Evolutionary conservation across 2,113 vertebrate genomes (phyloP), one percentile per base, ranked within the genome.

Genomic region (Hypocryptadius cinnamomeus): DNA sequence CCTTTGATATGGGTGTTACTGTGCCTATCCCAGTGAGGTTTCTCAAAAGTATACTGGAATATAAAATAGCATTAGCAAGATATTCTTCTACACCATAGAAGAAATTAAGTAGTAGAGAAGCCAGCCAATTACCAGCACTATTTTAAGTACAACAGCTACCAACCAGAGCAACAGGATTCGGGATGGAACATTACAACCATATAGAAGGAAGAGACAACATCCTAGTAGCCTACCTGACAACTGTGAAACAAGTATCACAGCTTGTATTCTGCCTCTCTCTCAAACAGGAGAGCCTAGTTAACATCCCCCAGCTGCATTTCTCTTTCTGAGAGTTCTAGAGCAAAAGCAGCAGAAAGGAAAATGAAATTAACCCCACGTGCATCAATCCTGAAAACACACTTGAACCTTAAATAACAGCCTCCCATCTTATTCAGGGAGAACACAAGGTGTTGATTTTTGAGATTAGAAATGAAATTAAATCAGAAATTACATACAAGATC

Each of bases 281-380:
- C 73, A 59, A 39, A 27, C 5, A 16, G 16, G 11, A 59, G 20
- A 79, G 6, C 20, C 44, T 24, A 28, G 3, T 11, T 23, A 84
- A n/a, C 24, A 37, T 33, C 3, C 5, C 9, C 15, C 30, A 47
- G 15, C 40, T 35, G 28, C 2, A 2, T 8, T 69, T 39, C 33
- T 16, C 30, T 30, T 68, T 73, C 18, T 50, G 6, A 76, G 8
- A 28, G 21, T 33, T 69, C 31, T 12, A 51, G 5, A 89, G 33
- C 33, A 56, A 39, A 85, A 47, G 15, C 21, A 81, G 21, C 22
- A 88, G 37, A 14, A 70, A 79, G 42, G 19, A 72, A 53, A 86
- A 35, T 33, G 2, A 77, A 85, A 73, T 68, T 7, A 71, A 57
- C 17, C 6, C 19, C 8, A 48, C 0, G 0, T 8, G 15, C 22